Base-by-base conservation (phyloP, 2,113 vertebrate species). In the Lasiurus cinereus region DNA sequence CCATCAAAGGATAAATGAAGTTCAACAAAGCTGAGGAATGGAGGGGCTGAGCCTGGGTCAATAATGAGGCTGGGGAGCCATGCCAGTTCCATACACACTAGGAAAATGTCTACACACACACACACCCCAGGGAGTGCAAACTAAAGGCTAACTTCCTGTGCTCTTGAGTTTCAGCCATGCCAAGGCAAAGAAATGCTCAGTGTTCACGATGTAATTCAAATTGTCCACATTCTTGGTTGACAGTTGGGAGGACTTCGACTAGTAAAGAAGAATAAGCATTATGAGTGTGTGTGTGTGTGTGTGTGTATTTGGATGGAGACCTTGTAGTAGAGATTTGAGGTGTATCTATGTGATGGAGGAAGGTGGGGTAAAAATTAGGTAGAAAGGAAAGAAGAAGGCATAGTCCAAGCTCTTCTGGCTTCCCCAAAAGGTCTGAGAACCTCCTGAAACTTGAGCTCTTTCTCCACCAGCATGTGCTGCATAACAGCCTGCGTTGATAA, bases 11-110 rank as follows among this genome's bases (percentile, higher is more conserved):
- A 93, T n/a, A 96, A 66, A 91, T 88, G 69, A 96, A 96, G 94
- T 90, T 97, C 90, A 97, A 70, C 92, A 94, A 96, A 95, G 70
- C 76, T 97, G 27, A 83, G 96, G 77, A 94, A 97, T 94, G 88
- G 83, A 50, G 92, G 69, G 29, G 76, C 77, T 62, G 97, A 90
- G 66, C 29, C n/a, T 77, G 29, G 86, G 59, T 90, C 43, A 59
- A 3, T 36, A 15, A 1, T 0, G 19, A 72, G 48, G n/a, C 10
- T 12, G 29, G 48, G 39, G 43, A 78, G 62, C 19, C 48, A 10
- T 3, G 33, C 56, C 22, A 12, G 27, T 6, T 6, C n/a, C 2
- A 18, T 36, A 43, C 31, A 27, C 8, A 43, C 9, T 10, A 56
- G 90, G 80, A 84, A 74, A 79, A 89, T 21, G 59, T 43, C 50